Evolutionary conservation across 2,888 invertebrate genomes (phyloP).

Genomic region (Melikaiella ostensackeni): DNA sequence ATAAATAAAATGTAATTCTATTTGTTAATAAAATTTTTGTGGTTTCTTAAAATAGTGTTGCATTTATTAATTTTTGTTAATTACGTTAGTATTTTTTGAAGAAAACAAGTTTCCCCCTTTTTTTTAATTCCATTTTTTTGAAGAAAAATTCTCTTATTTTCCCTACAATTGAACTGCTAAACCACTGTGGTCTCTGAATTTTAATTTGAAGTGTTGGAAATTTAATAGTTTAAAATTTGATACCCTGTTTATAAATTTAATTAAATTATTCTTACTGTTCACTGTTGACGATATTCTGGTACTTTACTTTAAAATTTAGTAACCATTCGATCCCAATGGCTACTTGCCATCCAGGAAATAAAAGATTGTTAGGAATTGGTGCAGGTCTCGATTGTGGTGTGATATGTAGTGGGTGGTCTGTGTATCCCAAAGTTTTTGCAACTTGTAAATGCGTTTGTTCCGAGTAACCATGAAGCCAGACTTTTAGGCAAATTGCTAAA

Average conservation of each 20-base stretch:
- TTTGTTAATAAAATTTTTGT: too few species aligned
- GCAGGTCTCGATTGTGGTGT: constrained; percentile 75
- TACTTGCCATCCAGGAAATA: constrained; percentile 77
- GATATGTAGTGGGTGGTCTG: constrained; percentile 73
- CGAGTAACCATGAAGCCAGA: constrained; percentile 79
- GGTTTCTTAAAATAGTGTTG: too few species aligned
- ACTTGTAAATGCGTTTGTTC: constrained; percentile 76
- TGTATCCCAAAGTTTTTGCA: constrained; percentile 76
- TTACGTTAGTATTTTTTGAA: too few species aligned
- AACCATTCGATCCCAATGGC: constrained; percentile 79
- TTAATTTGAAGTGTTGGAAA: too few species aligned
- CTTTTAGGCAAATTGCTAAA: constrained; percentile 81
- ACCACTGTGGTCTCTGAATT: too few species aligned
- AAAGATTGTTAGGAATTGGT: constrained; percentile 75
- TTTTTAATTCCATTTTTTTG: too few species aligned
- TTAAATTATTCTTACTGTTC: constrained; percentile 78
- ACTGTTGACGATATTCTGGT: constrained; percentile 78
- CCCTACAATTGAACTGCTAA: too few species aligned
- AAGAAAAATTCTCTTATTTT: too few species aligned
- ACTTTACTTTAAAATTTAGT: constrained; percentile 78
- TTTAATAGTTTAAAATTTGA: too few species aligned
- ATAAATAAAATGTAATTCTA: too few species aligned
- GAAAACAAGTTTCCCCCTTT: too few species aligned
- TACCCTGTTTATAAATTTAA: neutral
- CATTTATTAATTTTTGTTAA: too few species aligned